phyloP scores from a whole-genome alignment of 2,888 invertebrate genomes.

The Drosophila kanekoi region DNA sequence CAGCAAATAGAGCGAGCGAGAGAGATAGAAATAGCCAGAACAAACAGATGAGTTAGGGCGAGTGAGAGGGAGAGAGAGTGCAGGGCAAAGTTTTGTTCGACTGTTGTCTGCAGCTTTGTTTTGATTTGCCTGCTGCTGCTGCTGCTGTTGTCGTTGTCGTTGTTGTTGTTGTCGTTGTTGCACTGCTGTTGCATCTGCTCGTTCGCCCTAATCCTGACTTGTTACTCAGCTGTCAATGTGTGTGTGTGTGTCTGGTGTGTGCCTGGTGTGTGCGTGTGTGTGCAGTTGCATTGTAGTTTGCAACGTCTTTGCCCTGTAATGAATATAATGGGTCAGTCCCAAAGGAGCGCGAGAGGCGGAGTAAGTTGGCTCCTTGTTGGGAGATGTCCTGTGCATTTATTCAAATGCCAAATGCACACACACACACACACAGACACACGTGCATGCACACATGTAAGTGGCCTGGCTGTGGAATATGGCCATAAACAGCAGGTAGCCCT shows the following conservation, averaged over 20 bases:
- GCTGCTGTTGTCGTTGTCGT: too few species aligned
- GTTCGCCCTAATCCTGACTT: slow-evolving; percentile 62
- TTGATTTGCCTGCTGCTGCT: slow-evolving; percentile 48
- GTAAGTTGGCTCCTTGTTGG: slow-evolving; percentile 10
- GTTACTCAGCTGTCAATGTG: slow-evolving; percentile 43
- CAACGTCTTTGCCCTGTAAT: slow-evolving; percentile 60
- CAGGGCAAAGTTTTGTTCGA: slow-evolving; percentile 32
- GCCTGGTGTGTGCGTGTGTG: not conserved
- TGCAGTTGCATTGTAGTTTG: slow-evolving; percentile 14
- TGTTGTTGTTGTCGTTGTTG: slow-evolving; percentile 33
- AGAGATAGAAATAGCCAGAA: not conserved
- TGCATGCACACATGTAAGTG: slow-evolving; percentile 4
- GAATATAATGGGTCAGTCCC: slow-evolving; percentile 52
- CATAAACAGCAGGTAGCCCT: slow-evolving; percentile 58
- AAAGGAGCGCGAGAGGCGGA: not conserved
- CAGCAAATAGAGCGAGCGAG: not conserved
- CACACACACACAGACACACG: slow-evolving; percentile 5
- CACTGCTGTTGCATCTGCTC: slow-evolving; percentile 46
- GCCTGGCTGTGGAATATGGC: slow-evolving; percentile 23
- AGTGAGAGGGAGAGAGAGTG: slow-evolving; percentile 1
- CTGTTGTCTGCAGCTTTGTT: slow-evolving; percentile 57
- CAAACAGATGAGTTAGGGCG: not conserved
- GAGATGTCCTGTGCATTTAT: slow-evolving; percentile 22
- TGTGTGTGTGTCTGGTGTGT: not conserved
- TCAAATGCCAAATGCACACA: slow-evolving; percentile 19